Conservation (phyloP, 2,797 vertebrate genomes). For the Spheniscus humboldti region DNA sequence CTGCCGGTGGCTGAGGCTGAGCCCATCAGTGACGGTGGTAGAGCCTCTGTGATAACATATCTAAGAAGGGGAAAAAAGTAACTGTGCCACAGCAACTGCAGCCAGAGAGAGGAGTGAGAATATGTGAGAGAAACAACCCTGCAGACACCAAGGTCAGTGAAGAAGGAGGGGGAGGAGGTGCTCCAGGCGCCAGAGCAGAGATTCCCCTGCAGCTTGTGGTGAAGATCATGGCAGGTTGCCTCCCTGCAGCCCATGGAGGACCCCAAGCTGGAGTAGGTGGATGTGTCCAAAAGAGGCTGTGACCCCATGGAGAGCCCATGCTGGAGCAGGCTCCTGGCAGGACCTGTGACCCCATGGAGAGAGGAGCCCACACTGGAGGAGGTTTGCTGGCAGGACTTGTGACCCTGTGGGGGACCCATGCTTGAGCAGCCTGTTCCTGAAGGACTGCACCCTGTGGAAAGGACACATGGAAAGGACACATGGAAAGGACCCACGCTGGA, state of each 20-base stretch:
- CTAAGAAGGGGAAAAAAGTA: background rate
- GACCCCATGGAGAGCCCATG: background rate
- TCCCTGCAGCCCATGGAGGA: background rate
- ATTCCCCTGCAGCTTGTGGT: background rate
- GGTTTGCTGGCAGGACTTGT: no score
- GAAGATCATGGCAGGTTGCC: background rate
- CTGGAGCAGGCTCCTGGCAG: background rate
- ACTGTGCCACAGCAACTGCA: no score
- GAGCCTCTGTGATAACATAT: background rate
- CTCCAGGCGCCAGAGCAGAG: background rate
- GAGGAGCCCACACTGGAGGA: no score
- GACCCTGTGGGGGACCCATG: no score
- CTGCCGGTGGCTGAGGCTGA: background rate
- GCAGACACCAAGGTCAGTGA: background rate
- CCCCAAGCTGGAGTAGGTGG: background rate
- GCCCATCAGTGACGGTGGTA: background rate
- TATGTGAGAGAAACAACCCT: background rate
- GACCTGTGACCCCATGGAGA: no score
- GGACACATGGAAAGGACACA: background rate
- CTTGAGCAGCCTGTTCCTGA: background rate
- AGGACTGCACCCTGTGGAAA: background rate
- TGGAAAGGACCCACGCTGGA: background rate
- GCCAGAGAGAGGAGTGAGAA: background rate
- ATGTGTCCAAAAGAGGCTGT: background rate
- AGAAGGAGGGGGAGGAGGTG: background rate